A percentile compares a stretch with the other conserved stretches of the same genome.
These are phyloP conservation scores for Ommatoiulus sabulosus DNA, from an alignment of 2,888 invertebrate genomes.

Conservation along the genomic window DNA sequence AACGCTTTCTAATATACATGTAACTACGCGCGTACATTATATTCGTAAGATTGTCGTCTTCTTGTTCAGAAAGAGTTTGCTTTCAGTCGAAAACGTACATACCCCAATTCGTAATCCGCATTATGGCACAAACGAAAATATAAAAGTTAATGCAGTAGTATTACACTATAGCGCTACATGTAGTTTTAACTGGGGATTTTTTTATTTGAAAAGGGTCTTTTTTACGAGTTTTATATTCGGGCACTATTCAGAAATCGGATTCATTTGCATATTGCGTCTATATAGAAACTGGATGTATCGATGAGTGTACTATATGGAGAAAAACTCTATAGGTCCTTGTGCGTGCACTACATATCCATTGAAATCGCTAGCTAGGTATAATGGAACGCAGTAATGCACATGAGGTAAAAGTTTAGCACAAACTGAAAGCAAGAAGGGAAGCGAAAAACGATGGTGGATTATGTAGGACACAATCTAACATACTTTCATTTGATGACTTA, in stretches of 20 bases:
- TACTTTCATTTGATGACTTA: slow-evolving; percentile 42
- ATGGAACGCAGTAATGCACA: slow-evolving; percentile 17
- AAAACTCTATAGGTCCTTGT: neutral
- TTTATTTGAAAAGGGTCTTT: slow-evolving; percentile 9
- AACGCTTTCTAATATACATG: neutral
- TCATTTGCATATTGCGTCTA: slow-evolving; percentile 42
- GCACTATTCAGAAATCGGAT: slow-evolving; percentile 37
- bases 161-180: neutral
- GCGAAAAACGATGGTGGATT: slow-evolving; percentile 37
- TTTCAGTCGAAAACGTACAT: neutral
- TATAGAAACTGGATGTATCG: neutral
- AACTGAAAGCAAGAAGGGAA: slow-evolving; percentile 37
- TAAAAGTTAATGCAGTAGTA: neutral
- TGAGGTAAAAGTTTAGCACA: slow-evolving; percentile 26
- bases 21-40: neutral
- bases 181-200: slow-evolving; percentile 32
- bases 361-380: neutral
- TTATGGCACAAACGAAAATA: neutral
- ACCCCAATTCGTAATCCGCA: neutral
- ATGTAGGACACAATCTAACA: slow-evolving; percentile 32
- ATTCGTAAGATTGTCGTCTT: neutral
- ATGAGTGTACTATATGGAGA: neutral
- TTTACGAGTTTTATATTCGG: slow-evolving; percentile 32
- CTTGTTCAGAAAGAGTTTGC: neutral
- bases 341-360: slow-evolving; percentile 12